Base-by-base conservation (phyloP, 2,113 vertebrate genomes). In the Sinocyclocheilus anshuiensis region DNA sequence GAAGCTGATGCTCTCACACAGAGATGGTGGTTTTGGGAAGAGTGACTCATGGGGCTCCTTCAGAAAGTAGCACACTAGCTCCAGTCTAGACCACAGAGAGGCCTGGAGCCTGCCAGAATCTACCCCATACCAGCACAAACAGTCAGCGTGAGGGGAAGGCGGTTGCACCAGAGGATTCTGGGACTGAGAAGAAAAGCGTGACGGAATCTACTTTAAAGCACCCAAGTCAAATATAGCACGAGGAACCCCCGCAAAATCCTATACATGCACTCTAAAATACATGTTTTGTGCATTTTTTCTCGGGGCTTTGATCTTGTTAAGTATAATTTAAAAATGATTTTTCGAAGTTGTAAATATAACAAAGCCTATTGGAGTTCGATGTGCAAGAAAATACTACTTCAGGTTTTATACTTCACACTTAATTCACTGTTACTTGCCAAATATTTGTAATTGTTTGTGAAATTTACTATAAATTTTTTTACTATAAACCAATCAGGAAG, bases 131-230 rank as follows among this genome's bases (percentile, higher is more conserved):
- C 29, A 74, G 76, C 85, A 59, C 26, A 77, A 42, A 87, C 57
- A 59, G 55, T 45, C 82, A 88, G 88, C 71, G 87, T 88, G 80
- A 87, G 84, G 87, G 89, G 89, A 91, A 90, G 87, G 88, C 85
- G 90, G 90, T 55, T 86, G 84, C 84, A 86, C 87, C 89, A 84
- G 86, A 92, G 89, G 86, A 87, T 87, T 87, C 26, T 69, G 59
- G 71, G 45, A 78, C 71, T 42, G 39, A 75, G 13, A 6, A 22
- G 48, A 79, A 15, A 15, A 16, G 36, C 1, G n/a, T 79, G 61
- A 71, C 50, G 61, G 39, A 22, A 59, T 77, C 57, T 20, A 39
- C 42, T 84, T 86, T 48, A 78, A 77, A 77, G 74, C 29, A 86
- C 10, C 84, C 61, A 67, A 80, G 77, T 33, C 39, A 59, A 79